Conservation (phyloP, 2,113 vertebrate species). For the Ginglymostoma cirratum region DNA sequence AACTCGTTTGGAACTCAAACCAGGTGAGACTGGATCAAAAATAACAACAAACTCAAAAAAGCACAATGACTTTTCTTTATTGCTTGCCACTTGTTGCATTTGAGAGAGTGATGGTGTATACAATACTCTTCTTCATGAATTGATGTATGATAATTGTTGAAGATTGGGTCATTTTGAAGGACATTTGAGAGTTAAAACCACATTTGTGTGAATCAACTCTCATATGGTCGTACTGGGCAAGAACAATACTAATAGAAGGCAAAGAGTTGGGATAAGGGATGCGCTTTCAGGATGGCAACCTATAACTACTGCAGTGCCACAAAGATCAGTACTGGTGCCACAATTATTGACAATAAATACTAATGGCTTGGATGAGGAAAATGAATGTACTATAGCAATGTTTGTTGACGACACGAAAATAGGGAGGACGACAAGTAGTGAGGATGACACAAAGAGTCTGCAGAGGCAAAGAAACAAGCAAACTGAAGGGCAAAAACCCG, state of each 20-base stretch:
- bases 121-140: neutral
- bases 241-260: neutral
- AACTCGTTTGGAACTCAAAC: neutral
- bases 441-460: too few relatives aligned
- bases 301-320: too few relatives aligned
- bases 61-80: neutral
- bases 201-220: neutral
- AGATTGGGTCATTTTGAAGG: neutral
- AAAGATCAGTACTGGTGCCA: too few relatives aligned
- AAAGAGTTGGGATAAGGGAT: too few relatives aligned
- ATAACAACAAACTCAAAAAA: neutral
- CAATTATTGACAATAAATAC: too few relatives aligned
- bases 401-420: too few relatives aligned
- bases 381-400: too few relatives aligned
- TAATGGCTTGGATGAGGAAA: too few relatives aligned
- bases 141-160: neutral
- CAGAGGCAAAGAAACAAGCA: too few relatives aligned
- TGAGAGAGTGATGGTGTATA: neutral
- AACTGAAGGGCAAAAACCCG: too few relatives aligned
- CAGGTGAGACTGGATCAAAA: neutral
- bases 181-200: neutral
- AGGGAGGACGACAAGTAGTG: too few relatives aligned
- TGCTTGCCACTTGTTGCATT: neutral
- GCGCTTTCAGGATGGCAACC: too few relatives aligned
- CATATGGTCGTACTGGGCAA: neutral